These are phyloP conservation scores for Leptinotarsa peninsularis DNA, from an alignment of 2,888 invertebrate species.

Conservation along the genomic window DNA sequence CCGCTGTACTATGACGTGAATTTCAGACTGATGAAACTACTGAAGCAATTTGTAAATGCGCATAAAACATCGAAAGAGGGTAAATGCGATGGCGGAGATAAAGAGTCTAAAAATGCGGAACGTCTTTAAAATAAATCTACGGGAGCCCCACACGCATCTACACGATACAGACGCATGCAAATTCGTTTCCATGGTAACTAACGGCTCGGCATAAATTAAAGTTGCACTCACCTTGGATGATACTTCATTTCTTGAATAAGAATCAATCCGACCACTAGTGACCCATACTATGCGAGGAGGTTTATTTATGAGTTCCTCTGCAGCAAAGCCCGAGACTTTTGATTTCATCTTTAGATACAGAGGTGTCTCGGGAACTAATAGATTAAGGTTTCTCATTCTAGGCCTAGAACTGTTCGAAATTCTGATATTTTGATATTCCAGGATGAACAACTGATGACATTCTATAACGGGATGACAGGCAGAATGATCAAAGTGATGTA, in stretches of 20 bases:
- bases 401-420: too few relatives aligned
- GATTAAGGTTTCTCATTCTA: too few relatives aligned
- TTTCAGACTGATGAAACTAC: slow-evolving; percentile 48
- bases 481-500: too few relatives aligned
- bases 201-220: slow-evolving; percentile 63
- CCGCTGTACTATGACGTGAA: neutral
- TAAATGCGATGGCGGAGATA: slow-evolving; percentile 39
- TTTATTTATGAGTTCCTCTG: slow-evolving; percentile 27
- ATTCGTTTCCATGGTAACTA: slow-evolving; percentile 63
- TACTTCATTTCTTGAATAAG: slow-evolving; percentile 61
- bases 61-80: slow-evolving; percentile 47
- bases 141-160: slow-evolving; percentile 52
- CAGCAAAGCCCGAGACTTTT: neutral
- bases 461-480: too few relatives aligned
- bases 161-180: slow-evolving; percentile 60
- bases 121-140: slow-evolving; percentile 53
- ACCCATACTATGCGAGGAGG: slow-evolving; percentile 30
- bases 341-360: neutral
- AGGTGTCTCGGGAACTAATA: neutral
- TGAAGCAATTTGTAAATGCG: slow-evolving; percentile 52
- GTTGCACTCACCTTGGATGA: slow-evolving; percentile 58
- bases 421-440: too few relatives aligned
- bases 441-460: too few relatives aligned
- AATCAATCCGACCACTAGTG: slow-evolving; percentile 53
- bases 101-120: slow-evolving; percentile 54